Evolutionary conservation across 2,113 vertebrate species (phyloP), one percentile per base, ranked within the genome.

Genomic region (Leucoraja erinaceus): DNA sequence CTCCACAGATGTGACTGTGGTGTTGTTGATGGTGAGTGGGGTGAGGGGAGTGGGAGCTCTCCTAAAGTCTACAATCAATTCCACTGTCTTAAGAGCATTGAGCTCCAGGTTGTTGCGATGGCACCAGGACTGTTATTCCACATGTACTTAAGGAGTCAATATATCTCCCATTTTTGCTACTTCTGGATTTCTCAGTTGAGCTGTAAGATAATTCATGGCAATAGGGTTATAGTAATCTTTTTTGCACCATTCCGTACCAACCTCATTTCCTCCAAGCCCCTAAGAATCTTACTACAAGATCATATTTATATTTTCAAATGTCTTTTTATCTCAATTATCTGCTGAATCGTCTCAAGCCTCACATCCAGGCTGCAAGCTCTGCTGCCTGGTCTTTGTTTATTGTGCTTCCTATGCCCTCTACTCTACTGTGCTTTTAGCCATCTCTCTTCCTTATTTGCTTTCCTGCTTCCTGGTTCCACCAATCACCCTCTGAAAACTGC

Each of bases 61-160:
- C 38, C 38, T 47, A 47, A 47, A 47, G 38, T 47, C 38, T 47
- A 47, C 38, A 47, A 47, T 47, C 3, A 47, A 47, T 47, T 47
- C 38, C 38, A 47, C 38, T 47, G 38, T 47, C 38, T 47, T 47
- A 47, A 47, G 38, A 47, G 38, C 38, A 47, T 47, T 47, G 38
- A 47, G 38, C 38, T 47, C 38, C 38, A 47, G 38, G 3, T 47
- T 47, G 38, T 47, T 47, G 38, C 38, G 38, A 47, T 47, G 38
- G 38, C 38, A 47, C 38, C 38, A 47, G 38, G 93, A 93, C 93
- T 93, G 93, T 9, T 4, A 20, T 83, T 83, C 54, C 56, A n/a
- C 28, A 47, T 61, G 4, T 63, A 28, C 79, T 59, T 28, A 83
- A 59, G 8, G 54, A 83, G 59, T 83, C 28, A 59, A 25, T 83